Evolutionary conservation across 2,888 invertebrate species (phyloP).

Genomic region (Brachycybe producta): DNA sequence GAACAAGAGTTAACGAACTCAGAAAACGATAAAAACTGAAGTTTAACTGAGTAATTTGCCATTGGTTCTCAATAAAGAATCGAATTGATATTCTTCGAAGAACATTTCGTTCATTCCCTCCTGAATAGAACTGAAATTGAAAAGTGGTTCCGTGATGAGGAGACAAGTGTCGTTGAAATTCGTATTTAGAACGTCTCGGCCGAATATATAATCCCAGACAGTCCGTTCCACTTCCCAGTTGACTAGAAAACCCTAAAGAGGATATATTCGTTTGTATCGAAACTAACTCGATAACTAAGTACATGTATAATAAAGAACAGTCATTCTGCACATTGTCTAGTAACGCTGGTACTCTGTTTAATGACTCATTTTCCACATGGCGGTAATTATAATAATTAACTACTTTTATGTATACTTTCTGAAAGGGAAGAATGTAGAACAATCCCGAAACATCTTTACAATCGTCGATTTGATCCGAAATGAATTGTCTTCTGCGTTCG

Average conservation of each 20-base stretch:
- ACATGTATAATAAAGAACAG: too few species aligned
- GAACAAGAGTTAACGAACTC: not conserved
- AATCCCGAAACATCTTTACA: slow-evolving; percentile 90
- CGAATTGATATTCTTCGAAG: slow-evolving; percentile 93
- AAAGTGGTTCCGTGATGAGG: slow-evolving; percentile 84
- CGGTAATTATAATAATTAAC: not conserved
- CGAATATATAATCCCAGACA: slow-evolving; percentile 90
- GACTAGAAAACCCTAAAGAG: slow-evolving; percentile 62
- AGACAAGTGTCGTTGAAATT: slow-evolving; percentile 63
- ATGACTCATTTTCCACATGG: too few species aligned
- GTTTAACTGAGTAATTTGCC: slow-evolving; percentile 29
- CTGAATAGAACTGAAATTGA: slow-evolving; percentile 82
- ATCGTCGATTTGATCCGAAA: slow-evolving; percentile 89
- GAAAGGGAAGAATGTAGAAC: slow-evolving; percentile 84
- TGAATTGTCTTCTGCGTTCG: slow-evolving; percentile 81
- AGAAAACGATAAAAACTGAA: slow-evolving; percentile 17
- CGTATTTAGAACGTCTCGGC: slow-evolving; percentile 66
- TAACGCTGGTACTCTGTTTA: too few species aligned
- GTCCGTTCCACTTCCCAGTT: slow-evolving; percentile 95
- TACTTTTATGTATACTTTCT: slow-evolving; percentile 45
- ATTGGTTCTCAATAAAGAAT: slow-evolving; percentile 63
- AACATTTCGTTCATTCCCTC: slow-evolving; percentile 91
- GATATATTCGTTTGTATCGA: too few species aligned
- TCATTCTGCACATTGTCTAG: too few species aligned
- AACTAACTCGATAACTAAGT: too few species aligned